A percentile compares a stretch with the other conserved stretches of the same genome.
phyloP scores from a whole-genome alignment of 92 coral and sea anemone genomes.

The Epizoanthus rinbou region DNA sequence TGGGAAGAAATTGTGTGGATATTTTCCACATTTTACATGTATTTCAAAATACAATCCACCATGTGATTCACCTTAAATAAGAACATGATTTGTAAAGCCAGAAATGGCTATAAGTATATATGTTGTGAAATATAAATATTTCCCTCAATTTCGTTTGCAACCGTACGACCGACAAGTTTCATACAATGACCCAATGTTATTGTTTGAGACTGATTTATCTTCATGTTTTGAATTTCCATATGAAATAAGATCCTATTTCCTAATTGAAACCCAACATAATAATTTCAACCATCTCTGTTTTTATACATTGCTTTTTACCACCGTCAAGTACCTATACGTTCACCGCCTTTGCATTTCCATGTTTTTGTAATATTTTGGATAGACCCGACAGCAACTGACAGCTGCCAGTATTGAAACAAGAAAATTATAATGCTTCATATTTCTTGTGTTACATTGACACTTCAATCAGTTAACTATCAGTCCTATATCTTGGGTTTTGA shows the following conservation, averaged over 20 bases:
- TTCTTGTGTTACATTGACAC: not conserved
- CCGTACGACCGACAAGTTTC: not conserved
- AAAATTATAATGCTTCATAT: not conserved
- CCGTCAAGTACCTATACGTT: not conserved
- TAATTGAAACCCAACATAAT: not conserved
- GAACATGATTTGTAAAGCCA: too few relatives aligned
- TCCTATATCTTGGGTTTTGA: not conserved
- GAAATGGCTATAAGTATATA: not conserved
- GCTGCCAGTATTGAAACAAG: not conserved
- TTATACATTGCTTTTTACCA: not conserved
- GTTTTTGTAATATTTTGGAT: slow-evolving; percentile 8
- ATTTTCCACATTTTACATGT: too few relatives aligned
- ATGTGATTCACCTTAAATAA: too few relatives aligned
- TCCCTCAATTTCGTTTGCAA: not conserved
- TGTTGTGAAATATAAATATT: not conserved
- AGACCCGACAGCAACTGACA: not conserved
- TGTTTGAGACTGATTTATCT: slow-evolving; percentile 18
- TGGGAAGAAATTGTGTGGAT: not conserved
- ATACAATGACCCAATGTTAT: slow-evolving; percentile 2
- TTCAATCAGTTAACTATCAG: not conserved
- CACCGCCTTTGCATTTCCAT: not conserved
- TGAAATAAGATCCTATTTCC: not conserved
- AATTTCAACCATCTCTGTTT: not conserved
- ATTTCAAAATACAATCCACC: too few relatives aligned
- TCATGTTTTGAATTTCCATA: not conserved